Conservation (phyloP, 2,113 vertebrate genomes). For the Channa argus region DNA sequence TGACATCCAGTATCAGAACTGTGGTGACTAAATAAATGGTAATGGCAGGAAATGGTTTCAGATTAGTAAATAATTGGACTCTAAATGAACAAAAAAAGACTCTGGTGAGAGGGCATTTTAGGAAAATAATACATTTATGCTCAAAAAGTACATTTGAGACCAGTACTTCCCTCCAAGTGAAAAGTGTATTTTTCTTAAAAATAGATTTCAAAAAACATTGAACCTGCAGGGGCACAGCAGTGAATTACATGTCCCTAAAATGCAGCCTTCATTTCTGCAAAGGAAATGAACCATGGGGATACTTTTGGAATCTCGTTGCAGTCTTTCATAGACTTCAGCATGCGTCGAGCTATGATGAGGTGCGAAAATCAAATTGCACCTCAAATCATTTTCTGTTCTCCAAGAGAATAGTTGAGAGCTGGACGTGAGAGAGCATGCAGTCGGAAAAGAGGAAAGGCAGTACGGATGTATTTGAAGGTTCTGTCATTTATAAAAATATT, state of each 20-base stretch:
- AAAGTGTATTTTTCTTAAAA: background rate
- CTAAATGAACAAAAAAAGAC: background rate
- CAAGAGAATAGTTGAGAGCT: slow-evolving; percentile 2
- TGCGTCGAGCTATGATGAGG: slow-evolving; percentile 12
- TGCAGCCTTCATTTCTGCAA: slow-evolving; percentile 19
- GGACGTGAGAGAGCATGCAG: slow-evolving; percentile 21
- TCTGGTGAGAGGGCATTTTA: background rate
- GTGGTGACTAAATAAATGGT: slow-evolving; percentile 1
- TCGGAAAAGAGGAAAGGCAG: slow-evolving; percentile 9
- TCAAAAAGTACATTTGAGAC: background rate
- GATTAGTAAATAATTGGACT: background rate
- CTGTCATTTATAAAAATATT: background rate
- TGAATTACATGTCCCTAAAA: slow-evolving; percentile 6
- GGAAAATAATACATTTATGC: too few species aligned
- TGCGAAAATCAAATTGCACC: slow-evolving; percentile 45
- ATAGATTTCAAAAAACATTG: background rate
- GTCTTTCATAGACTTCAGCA: slow-evolving; percentile 17
- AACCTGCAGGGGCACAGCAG: background rate
- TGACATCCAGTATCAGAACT: slow-evolving; percentile 22
- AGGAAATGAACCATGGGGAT: slow-evolving; percentile 17
- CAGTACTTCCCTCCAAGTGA: background rate
- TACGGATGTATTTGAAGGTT: background rate
- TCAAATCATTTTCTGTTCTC: slow-evolving; percentile 36
- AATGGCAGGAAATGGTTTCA: background rate
- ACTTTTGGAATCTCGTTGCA: slow-evolving; percentile 21